Base-by-base conservation (phyloP, 2,113 vertebrate species). In the Pterocles burchelli region DNA sequence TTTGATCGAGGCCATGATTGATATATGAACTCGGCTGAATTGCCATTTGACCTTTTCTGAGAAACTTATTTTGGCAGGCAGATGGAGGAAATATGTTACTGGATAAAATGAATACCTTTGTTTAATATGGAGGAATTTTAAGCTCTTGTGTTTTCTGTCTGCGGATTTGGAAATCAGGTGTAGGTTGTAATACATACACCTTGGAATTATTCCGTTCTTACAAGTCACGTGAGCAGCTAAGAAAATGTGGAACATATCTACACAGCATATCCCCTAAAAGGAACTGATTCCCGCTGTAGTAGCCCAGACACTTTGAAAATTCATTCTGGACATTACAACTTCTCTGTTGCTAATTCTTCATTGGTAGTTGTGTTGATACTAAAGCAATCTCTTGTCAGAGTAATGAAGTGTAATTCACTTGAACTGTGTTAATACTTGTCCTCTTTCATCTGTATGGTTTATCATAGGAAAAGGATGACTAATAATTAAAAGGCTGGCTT, bases 21-120 rank as follows among this genome's bases (percentile, higher is more conserved):
- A 84, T 88, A 86, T 84, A 91, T 74, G 79, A 94, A 90, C 68
- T 93, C 70, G 72, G 79, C 79, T 95, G 61, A 93, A 66, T 67
- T 90, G 91, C 92, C 78, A 41, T 86, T 83, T 96, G 93, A 96
- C 95, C 95, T 96, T 94, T 96, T 71, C 82, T 63, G 79, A 85
- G 82, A 77, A 90, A 91, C 59, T 91, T 88, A 63, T 34, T 91
- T 93, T 95, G 95, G 95, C 96, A 96, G 61, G 72, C 79, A 88
- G 59, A 90, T 78, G 82, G 68, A 80, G 85, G 82, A 95, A 93
- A 71, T 94, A 76, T 17, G 48, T 91, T 94, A 36, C 78, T 88
- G 88, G 46, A 67, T 77, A 87, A 94, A 96, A 96, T 94, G 49
- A 93, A 88, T 90, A 59, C 45, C 67, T 93, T 91, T 96, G 76